Evolutionary conservation across 1,140 invertebrate species (phyloP).

Genomic region (Anastrepha ludens): DNA sequence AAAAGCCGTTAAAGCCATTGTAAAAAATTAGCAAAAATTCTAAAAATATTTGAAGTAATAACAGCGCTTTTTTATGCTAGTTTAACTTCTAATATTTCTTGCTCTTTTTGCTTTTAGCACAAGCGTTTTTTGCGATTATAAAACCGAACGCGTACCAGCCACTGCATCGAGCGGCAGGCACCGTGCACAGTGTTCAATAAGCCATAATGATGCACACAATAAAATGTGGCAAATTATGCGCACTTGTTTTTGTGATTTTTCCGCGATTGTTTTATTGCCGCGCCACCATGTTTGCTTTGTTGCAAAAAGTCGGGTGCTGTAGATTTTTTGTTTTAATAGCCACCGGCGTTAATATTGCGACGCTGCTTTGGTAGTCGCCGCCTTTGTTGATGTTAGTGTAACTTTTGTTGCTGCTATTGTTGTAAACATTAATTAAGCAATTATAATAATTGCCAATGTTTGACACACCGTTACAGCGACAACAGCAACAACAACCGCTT

Average conservation of each 20-base stretch:
- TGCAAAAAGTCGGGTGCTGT: neutral
- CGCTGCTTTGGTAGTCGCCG: neutral
- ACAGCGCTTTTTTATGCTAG: neutral
- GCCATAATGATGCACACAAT: slow-evolving; percentile 27
- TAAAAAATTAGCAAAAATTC: no score
- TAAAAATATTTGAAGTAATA: no score
- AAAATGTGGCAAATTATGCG: slow-evolving; percentile 50
- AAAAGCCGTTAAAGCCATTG: no score
- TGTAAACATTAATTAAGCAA: slow-evolving; percentile 46
- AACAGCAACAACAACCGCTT: neutral
- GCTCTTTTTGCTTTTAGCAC: neutral
- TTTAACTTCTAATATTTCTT: neutral
- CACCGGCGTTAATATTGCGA: slow-evolving; percentile 1
- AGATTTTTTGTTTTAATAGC: neutral
- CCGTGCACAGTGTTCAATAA: neutral
- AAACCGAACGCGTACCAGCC: slow-evolving; percentile 26
- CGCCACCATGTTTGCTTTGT: neutral
- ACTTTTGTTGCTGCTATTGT: neutral
- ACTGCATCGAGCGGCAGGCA: neutral
- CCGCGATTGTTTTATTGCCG: slow-evolving; percentile 13
- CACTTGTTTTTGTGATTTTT: slow-evolving; percentile 30
- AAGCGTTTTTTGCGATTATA: neutral
- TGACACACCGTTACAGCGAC: slow-evolving; percentile 18
- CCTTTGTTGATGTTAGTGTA: slow-evolving; percentile 33
- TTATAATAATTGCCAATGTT: slow-evolving; percentile 48